Evolutionary conservation across 2,888 invertebrate species (phyloP), one percentile per base, ranked within the genome.

Genomic region (Biston betularia): DNA sequence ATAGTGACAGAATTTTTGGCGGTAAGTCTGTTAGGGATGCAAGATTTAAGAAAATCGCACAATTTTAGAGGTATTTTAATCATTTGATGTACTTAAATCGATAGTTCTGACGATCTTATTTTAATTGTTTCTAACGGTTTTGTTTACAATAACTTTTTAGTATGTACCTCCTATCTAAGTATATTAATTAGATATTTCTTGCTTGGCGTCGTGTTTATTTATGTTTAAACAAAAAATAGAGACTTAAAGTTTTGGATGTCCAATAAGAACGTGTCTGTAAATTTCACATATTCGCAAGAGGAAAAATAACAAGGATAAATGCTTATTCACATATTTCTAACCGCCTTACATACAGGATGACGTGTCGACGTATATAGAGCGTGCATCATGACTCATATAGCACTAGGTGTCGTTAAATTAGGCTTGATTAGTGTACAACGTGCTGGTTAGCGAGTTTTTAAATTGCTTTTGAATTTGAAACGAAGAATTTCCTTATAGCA

Each of bases 1-100:
- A 90, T 89, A 83, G 78, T 79, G 56, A 75, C 65, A 57, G 73
- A 66, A 69, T 71, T 65, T 72, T 76, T 74, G 63, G 49, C 61
- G 77, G 84, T 84, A 75, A 82, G 83, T 79, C 65, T 42, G 46
- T 12, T 35, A 57, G 6, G 35, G n/a, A 1, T 46, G 45, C 33
- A 11, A 10, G 34, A 34, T 33, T 35, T 2, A 15, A 15, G 12
- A 24, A 15, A 15, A 15, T 14, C 6, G 24, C 9, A 10, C 42
- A 4, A 12, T 54, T 54, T 33, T 7, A 24, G 24, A 38, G 12
- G 7, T 1, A 7, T 53, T 24, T 33, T 7, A 8, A 42, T 1
- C 12, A 0, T 40, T 42, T 52, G 9, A 7, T 9, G 0, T 38
- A n/a, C n/a, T n/a, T n/a, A 3, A n/a, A 8, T 15, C 34, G 11